Conservation (phyloP, 1,140 invertebrate genomes). For the Probaryconus sp. region DNA sequence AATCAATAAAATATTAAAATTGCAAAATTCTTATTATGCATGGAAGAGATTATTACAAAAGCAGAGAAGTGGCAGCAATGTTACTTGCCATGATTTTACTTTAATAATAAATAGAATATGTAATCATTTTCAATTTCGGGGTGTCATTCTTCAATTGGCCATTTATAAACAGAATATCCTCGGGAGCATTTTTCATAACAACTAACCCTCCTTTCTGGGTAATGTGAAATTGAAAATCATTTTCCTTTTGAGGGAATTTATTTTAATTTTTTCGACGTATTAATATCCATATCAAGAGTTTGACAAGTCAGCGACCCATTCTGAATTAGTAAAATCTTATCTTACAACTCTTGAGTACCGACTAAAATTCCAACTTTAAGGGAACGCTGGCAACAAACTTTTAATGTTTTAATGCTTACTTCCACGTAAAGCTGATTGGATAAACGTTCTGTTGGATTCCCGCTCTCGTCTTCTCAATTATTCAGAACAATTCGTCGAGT, state of each 20-base stretch:
- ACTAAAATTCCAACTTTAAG: slow-evolving; percentile 27
- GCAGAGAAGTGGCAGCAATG: too few relatives aligned
- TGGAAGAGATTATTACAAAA: too few relatives aligned
- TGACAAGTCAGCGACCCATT: neutral
- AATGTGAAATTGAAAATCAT: too few relatives aligned
- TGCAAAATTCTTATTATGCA: too few relatives aligned
- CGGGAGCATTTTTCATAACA: too few relatives aligned
- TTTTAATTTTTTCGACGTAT: neutral
- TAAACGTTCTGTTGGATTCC: slow-evolving; percentile 63
- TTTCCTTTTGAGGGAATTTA: too few relatives aligned
- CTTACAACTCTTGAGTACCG: slow-evolving; percentile 10
- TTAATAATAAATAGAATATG: too few relatives aligned
- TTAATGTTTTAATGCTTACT: slow-evolving; percentile 55
- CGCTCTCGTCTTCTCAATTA: slow-evolving; percentile 65
- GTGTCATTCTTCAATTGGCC: too few relatives aligned
- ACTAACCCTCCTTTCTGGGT: too few relatives aligned
- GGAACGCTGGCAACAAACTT: slow-evolving; percentile 51
- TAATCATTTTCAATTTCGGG: too few relatives aligned
- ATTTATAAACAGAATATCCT: too few relatives aligned
- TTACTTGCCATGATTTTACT: too few relatives aligned
- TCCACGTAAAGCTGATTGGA: slow-evolving; percentile 59
- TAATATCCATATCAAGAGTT: slow-evolving; percentile 10
- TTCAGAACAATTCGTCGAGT: slow-evolving; percentile 65
- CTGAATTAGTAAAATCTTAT: slow-evolving; percentile 20
- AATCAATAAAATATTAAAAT: slow-evolving; percentile 14